Conservation (phyloP, 2,113 vertebrate species). For the Oenanthe melanoleuca region DNA sequence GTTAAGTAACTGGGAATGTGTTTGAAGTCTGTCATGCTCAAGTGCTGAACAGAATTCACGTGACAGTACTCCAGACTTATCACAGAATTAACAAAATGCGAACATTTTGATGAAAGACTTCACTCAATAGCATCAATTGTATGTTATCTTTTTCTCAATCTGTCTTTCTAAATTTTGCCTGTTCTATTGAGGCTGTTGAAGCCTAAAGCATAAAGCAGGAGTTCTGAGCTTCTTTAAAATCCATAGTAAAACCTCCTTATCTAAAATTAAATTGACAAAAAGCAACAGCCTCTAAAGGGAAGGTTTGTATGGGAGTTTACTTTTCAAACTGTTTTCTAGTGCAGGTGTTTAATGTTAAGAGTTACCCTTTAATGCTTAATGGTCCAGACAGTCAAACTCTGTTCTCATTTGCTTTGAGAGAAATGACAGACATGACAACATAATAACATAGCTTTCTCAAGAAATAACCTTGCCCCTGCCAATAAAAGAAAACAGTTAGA, state of each 20-base stretch:
- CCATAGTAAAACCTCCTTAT: constrained; percentile 8
- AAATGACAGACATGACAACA: not conserved
- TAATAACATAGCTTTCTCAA: not conserved
- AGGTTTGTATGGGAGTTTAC: constrained; percentile 60
- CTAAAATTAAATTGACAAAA: not conserved
- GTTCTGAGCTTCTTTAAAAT: constrained; percentile 21
- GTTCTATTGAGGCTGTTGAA: not conserved
- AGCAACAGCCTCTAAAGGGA: constrained; percentile 44
- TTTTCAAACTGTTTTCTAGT: constrained; percentile 2
- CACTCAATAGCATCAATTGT: not conserved
- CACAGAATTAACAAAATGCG: not conserved
- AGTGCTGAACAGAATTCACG: constrained; percentile 2
- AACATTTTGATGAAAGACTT: constrained; percentile 6
- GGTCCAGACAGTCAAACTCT: not conserved
- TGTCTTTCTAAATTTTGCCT: not conserved
- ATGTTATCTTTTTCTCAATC: not conserved
- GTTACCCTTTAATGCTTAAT: not conserved
- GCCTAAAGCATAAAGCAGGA: not conserved
- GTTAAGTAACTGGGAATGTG: not conserved
- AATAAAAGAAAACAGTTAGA: not conserved
- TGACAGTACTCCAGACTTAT: not conserved
- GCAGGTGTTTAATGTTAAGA: not conserved
- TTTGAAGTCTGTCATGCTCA: constrained; percentile 42
- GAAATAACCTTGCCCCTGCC: constrained; percentile 17
- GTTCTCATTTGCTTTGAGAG: constrained; percentile 3